Evolutionary conservation across 2,888 invertebrate genomes (phyloP).

Genomic region (Dolichopus griseipennis): DNA sequence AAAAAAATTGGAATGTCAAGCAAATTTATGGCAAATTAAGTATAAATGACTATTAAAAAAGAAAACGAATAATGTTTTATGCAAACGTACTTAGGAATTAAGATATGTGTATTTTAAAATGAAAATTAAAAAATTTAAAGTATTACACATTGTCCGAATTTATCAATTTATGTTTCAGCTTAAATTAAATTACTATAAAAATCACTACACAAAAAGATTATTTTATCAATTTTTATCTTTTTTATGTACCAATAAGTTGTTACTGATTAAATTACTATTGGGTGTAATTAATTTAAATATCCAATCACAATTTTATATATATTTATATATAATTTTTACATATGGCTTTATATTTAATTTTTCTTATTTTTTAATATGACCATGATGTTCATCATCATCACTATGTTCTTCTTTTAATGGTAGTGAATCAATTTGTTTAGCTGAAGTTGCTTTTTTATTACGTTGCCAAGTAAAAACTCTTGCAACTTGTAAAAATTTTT

Average conservation of each 20-base stretch:
- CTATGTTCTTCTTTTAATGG: conserved; percentile 55
- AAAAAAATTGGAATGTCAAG: too few relatives aligned
- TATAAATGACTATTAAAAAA: too few relatives aligned
- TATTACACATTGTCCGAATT: too few relatives aligned
- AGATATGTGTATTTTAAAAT: neutral
- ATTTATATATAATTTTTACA: neutral
- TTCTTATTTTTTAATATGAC: neutral
- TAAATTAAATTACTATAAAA: too few relatives aligned
- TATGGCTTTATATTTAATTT: neutral
- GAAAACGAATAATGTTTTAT: too few relatives aligned
- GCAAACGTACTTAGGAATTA: neutral
- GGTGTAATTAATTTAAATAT: neutral
- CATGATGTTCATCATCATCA: conserved; percentile 50
- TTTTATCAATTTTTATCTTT: neutral
- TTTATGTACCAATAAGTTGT: neutral
- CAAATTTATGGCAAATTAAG: too few relatives aligned
- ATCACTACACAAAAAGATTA: too few relatives aligned
- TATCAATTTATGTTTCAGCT: too few relatives aligned
- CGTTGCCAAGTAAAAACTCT: conserved; percentile 64
- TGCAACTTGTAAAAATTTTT: conserved; percentile 71
- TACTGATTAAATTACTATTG: neutral
- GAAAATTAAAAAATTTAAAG: neutral
- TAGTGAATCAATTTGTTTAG: conserved; percentile 48
- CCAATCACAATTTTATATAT: neutral
- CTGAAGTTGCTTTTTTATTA: conserved; percentile 45